These are phyloP conservation scores for Grammomys dolichurus DNA, from an alignment of 2,113 vertebrate species.

Conservation along the genomic window DNA sequence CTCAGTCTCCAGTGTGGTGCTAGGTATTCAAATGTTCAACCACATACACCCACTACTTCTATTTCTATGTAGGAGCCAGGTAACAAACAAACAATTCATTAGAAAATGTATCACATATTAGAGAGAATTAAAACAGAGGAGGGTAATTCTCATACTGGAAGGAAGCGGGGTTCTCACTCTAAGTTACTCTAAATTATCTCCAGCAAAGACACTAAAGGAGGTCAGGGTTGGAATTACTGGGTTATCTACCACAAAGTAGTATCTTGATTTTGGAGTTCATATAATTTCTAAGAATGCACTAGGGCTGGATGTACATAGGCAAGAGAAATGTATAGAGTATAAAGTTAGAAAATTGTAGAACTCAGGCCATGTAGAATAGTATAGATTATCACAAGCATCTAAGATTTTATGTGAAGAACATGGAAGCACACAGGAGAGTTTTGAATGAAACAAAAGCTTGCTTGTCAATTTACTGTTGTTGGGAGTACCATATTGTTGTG, in stretches of 20 bases:
- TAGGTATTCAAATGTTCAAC: background rate
- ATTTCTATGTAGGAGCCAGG: background rate
- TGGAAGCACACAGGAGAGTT: background rate
- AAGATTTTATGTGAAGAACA: background rate
- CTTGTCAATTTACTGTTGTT: background rate
- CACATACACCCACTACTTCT: background rate
- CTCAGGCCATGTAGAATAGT: background rate
- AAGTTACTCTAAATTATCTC: background rate
- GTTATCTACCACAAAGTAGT: background rate
- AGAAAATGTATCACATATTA: background rate
- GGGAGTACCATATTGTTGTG: background rate
- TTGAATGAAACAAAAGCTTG: background rate
- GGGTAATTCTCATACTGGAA: no score
- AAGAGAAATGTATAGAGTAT: background rate
- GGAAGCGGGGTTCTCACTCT: background rate
- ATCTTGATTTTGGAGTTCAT: background rate
- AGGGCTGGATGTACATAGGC: background rate
- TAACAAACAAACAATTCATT: background rate
- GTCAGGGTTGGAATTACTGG: background rate
- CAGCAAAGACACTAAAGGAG: background rate
- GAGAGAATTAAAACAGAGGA: background rate
- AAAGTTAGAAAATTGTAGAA: background rate
- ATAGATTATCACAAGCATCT: background rate
- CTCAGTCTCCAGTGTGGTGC: background rate
- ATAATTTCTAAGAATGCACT: background rate